Conservation (phyloP, 2,113 vertebrate genomes). For the Sigmodon hispidus region DNA sequence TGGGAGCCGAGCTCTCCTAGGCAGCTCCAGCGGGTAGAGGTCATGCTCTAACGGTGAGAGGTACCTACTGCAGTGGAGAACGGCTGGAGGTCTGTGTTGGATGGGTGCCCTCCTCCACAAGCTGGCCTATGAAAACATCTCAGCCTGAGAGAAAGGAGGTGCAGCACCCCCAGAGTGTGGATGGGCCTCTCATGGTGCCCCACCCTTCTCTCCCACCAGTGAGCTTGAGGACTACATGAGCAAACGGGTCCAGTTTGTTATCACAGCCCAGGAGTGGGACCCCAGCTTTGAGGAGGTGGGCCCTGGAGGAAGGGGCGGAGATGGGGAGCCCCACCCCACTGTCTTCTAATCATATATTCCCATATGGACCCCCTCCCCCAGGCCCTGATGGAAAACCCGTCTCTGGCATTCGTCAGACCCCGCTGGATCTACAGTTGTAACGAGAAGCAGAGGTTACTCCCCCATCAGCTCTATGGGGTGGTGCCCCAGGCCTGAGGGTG, state of each 20-base stretch:
- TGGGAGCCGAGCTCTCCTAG: neutral
- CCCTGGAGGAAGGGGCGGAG: neutral
- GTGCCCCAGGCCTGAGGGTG: slow-evolving; percentile 83
- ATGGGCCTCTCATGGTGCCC: neutral
- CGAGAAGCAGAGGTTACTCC: slow-evolving; percentile 90
- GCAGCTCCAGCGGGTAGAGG: neutral
- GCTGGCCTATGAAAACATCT: neutral
- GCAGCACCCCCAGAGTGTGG: neutral
- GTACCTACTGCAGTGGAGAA: neutral
- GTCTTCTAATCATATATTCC: fast-evolving
- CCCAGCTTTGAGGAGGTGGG: slow-evolving; percentile 92
- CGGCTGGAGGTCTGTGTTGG: neutral
- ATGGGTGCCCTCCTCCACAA: neutral
- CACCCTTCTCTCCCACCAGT: slow-evolving; percentile 74
- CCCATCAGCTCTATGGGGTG: slow-evolving; percentile 92
- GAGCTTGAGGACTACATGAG: slow-evolving; percentile 93
- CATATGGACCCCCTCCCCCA: slow-evolving; percentile 58
- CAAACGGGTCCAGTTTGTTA: slow-evolving; percentile 93
- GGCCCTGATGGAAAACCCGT: slow-evolving; percentile 92
- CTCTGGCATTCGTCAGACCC: slow-evolving; percentile 88
- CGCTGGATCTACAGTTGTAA: slow-evolving; percentile 93
- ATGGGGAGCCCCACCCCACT: neutral
- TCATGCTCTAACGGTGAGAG: neutral
- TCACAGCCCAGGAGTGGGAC: slow-evolving; percentile 94
- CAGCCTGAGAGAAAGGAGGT: neutral